These are phyloP conservation scores for Drosophila aff. DNA, from an alignment of 1,140 invertebrate species.

Conservation along the genomic window DNA sequence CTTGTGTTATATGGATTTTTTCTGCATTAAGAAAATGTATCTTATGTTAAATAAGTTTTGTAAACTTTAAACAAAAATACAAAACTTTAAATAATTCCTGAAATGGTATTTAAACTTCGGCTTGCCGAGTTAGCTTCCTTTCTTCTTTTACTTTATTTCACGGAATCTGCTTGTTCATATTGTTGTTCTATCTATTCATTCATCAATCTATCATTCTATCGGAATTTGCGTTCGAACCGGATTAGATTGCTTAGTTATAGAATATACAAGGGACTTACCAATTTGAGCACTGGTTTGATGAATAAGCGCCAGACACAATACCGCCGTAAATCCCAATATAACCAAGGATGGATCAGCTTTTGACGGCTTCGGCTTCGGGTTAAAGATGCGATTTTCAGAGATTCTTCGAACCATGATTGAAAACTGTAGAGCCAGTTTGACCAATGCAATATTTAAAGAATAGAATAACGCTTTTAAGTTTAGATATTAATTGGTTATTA, in stretches of 20 bases:
- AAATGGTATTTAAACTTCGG: no score
- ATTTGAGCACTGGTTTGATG: slow-evolving; percentile 7
- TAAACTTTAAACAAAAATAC: no score
- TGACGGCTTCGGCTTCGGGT: neutral
- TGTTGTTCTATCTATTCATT: no score
- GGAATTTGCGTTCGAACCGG: no score
- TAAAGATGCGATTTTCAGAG: neutral
- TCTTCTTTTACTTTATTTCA: no score
- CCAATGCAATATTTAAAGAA: neutral
- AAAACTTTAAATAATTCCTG: no score
- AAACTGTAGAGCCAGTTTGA: neutral
- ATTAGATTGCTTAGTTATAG: neutral
- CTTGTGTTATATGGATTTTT: no score
- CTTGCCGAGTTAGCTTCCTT: no score
- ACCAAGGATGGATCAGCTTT: neutral
- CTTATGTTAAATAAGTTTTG: no score
- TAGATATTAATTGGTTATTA: neutral
- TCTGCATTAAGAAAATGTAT: no score
- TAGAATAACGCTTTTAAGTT: neutral
- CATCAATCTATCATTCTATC: no score
- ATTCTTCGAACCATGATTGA: neutral
- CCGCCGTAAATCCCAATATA: neutral
- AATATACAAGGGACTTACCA: neutral
- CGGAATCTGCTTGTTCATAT: no score
- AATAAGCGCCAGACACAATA: slow-evolving; percentile 3